phyloP scores from a whole-genome alignment of 2,113 vertebrate genomes.

The Vombatus ursinus region DNA sequence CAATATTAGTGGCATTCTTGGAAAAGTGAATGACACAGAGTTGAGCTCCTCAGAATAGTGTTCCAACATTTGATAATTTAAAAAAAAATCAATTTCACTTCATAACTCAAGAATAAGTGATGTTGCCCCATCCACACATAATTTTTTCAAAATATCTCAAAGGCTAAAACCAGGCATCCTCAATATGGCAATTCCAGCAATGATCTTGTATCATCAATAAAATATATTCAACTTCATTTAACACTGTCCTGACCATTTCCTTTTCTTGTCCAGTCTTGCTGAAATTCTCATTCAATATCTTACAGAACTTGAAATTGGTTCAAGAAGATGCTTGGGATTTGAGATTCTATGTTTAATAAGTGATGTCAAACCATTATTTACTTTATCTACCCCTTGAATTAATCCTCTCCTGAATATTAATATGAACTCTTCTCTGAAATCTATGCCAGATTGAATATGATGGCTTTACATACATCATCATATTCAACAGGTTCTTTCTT shows the following conservation, averaged over 20 bases:
- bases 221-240: neutral
- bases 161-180: neutral
- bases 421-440: slow-evolving; percentile 25
- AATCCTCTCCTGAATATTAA: slow-evolving; percentile 31
- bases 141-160: slow-evolving; percentile 35
- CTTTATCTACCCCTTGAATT: slow-evolving; percentile 13
- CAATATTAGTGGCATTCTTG: neutral
- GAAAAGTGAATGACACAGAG: slow-evolving; percentile 12
- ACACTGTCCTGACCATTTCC: neutral
- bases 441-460: slow-evolving; percentile 38
- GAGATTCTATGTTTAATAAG: slow-evolving; percentile 35
- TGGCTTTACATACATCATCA: neutral
- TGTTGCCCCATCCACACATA: neutral
- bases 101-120: slow-evolving; percentile 44
- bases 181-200: neutral
- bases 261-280: slow-evolving; percentile 2
- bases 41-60: slow-evolving; percentile 42
- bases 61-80: slow-evolving; percentile 51
- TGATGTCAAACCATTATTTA: neutral
- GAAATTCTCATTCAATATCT: slow-evolving; percentile 15
- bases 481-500: neutral
- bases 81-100: slow-evolving; percentile 52
- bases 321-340: slow-evolving; percentile 10
- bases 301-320: slow-evolving; percentile 40
- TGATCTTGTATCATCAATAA: neutral